These are phyloP conservation scores for Mesocricetus auratus DNA, from an alignment of 2,113 vertebrate genomes.

Conservation along the genomic window DNA sequence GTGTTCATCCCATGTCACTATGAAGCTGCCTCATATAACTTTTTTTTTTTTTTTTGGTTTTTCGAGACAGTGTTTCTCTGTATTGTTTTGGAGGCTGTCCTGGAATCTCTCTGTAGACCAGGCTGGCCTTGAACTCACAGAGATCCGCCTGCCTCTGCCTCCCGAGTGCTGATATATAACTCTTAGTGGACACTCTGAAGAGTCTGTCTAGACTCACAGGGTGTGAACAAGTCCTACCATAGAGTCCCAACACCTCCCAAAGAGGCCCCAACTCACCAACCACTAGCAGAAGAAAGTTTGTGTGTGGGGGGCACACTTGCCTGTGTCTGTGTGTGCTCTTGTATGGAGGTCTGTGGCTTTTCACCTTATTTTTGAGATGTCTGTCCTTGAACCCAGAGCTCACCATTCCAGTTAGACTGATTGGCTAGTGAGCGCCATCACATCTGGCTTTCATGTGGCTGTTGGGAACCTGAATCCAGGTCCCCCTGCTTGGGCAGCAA, in stretches of 20 bases:
- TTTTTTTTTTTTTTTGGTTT: too few species aligned
- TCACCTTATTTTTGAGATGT: not conserved
- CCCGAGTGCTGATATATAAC: too few species aligned
- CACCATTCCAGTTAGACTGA: not conserved
- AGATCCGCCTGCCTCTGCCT: too few species aligned
- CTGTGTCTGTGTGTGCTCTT: not conserved
- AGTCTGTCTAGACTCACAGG: not conserved
- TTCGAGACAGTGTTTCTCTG: too few species aligned
- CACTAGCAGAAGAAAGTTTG: not conserved
- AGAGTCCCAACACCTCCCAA: not conserved
- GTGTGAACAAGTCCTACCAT: too few species aligned
- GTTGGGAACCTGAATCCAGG: not conserved
- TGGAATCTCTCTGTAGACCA: too few species aligned
- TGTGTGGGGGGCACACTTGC: not conserved
- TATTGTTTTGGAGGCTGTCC: too few species aligned
- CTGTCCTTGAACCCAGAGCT: not conserved
- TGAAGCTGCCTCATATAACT: not conserved
- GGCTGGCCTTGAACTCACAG: too few species aligned
- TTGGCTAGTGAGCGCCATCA: not conserved
- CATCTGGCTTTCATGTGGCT: not conserved
- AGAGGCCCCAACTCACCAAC: rapidly evolving
- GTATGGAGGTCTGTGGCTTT: not conserved
- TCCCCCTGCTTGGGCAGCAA: not conserved
- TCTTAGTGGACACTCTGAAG: too few species aligned
- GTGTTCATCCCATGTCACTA: too few species aligned